Base-by-base conservation (phyloP, 2,888 invertebrate genomes). In the Caenorhabditis sp. region DNA sequence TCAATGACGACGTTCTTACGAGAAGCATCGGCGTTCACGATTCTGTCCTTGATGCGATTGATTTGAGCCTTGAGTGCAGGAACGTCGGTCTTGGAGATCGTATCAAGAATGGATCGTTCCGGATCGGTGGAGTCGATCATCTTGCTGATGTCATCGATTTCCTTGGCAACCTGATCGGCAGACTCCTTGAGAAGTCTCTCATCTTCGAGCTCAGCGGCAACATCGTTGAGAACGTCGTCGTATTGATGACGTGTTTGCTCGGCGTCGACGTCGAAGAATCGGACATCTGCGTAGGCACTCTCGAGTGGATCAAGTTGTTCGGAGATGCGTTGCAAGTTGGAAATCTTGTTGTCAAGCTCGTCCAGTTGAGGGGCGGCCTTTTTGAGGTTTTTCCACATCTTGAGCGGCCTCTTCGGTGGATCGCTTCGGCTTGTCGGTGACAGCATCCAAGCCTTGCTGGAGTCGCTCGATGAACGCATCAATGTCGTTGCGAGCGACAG, bases 211-310 rank as follows among this genome's bases (percentile, higher is more conserved):
- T 81, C 81, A 20, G 45, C 22, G 27, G 45, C 48, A 30, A 82
- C 22, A 20, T 73, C 79, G 45, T 66, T 75, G 41, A 84, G 73
- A 37, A 78, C 65, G 43, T 80, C 81, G 37, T 83, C 83, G 62
- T 78, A 82, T 35, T 84, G 81, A 30, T 81, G 74, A 43, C 78
- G 75, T 39, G 77, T 76, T 59, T 86, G 82, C 46, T 86, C 83
- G 45, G 80, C 71, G 39, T 86, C 84, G 8, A 82, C 81, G 45
- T 86, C 83, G 58, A 82, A 72, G 45, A 84, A 68, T 56, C 68
- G 83, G 22, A 84, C 83, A 53, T 84, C 84, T 15, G 82, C 78
- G 56, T 84, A 81, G n/a, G 82, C 82, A 48, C 73, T 82, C 43
- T 80, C 85, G 35, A 84, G 78, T 50, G 85, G 85, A 58, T 84